A percentile compares a stretch with the other conserved stretches of the same genome.
These are phyloP conservation scores for Drosophila mercatorum DNA, from an alignment of 2,888 invertebrate species.

Conservation along the genomic window DNA sequence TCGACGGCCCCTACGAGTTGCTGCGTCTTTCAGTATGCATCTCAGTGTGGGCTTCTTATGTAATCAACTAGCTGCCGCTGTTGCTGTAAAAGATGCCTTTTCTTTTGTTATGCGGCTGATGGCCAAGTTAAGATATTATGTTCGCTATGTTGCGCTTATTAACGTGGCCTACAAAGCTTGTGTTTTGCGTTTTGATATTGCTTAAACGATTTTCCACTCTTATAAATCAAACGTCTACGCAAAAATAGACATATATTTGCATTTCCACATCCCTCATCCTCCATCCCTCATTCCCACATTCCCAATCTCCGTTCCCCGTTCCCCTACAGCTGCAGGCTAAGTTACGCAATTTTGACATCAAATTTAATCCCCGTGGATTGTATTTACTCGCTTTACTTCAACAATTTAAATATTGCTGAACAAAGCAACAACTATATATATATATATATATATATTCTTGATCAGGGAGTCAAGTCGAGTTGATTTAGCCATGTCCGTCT, in stretches of 20 bases:
- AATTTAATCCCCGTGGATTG: slow-evolving; percentile 46
- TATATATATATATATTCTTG: too few relatives aligned
- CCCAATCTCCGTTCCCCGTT: too few relatives aligned
- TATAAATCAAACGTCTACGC: slow-evolving; percentile 73
- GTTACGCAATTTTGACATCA: slow-evolving; percentile 60
- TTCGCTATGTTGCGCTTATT: slow-evolving; percentile 79
- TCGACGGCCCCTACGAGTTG: slow-evolving; percentile 56
- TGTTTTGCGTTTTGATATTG: slow-evolving; percentile 61
- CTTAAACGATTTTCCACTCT: slow-evolving; percentile 72
- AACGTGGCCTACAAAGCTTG: slow-evolving; percentile 77
- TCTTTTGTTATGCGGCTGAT: slow-evolving; percentile 77
- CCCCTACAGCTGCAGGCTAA: background rate
- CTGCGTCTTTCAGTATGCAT: slow-evolving; percentile 55
- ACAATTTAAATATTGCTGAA: slow-evolving; percentile 21
- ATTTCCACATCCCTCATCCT: background rate
- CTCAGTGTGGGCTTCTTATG: slow-evolving; percentile 69
- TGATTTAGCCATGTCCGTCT: too few relatives aligned
- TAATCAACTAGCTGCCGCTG: slow-evolving; percentile 51
- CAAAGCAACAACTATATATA: too few relatives aligned
- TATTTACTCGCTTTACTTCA: slow-evolving; percentile 30
- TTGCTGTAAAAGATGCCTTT: slow-evolving; percentile 74
- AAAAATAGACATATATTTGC: slow-evolving; percentile 61
- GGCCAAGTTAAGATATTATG: slow-evolving; percentile 81
- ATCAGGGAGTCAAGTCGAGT: too few relatives aligned
- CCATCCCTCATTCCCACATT: background rate